These are phyloP conservation scores for Agrenia bidenticulata DNA, from an alignment of 2,888 invertebrate species.

Conservation along the genomic window DNA sequence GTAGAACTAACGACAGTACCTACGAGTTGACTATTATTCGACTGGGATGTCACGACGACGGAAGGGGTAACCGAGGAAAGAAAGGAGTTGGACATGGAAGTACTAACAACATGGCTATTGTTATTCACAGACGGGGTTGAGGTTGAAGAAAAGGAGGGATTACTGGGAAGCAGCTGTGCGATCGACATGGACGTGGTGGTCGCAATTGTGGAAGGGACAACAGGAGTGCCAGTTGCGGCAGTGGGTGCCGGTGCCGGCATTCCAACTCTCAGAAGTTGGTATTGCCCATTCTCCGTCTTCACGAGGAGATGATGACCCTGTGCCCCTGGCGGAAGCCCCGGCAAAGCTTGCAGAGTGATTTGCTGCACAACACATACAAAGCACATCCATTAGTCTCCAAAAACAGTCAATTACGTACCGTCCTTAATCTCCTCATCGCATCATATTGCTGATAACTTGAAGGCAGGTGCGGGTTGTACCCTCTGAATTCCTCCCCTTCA, in stretches of 20 bases:
- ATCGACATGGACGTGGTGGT: slow-evolving; percentile 43
- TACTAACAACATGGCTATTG: slow-evolving; percentile 18
- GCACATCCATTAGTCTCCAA: slow-evolving; percentile 53
- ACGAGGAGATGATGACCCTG: slow-evolving; percentile 75
- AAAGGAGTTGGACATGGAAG: slow-evolving; percentile 18
- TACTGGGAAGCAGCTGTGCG: slow-evolving; percentile 48
- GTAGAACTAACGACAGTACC: slow-evolving; percentile 22
- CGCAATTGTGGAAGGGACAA: slow-evolving; percentile 44
- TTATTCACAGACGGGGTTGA: slow-evolving; percentile 9
- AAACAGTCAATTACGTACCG: slow-evolving; percentile 51
- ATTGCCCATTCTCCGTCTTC: slow-evolving; percentile 96
- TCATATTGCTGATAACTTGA: slow-evolving; percentile 45
- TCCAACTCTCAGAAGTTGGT: slow-evolving; percentile 86
- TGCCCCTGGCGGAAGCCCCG: slow-evolving; percentile 82
- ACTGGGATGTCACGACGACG: slow-evolving; percentile 27
- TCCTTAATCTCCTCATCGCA: slow-evolving; percentile 49
- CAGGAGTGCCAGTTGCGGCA: slow-evolving; percentile 56
- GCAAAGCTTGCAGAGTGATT: slow-evolving; percentile 84
- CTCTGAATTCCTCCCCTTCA: slow-evolving; percentile 25
- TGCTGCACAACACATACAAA: slow-evolving; percentile 60
- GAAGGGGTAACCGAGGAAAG: slow-evolving; percentile 24
- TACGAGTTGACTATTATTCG: slow-evolving; percentile 41
- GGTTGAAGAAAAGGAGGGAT: slow-evolving; percentile 32
- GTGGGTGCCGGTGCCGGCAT: slow-evolving; percentile 68
- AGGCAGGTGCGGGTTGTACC: slow-evolving; percentile 17